Percentiles rank a stretch among this genome's conserved stretches.
phyloP scores from a whole-genome alignment of 2,113 vertebrate genomes.

The human region DNA sequence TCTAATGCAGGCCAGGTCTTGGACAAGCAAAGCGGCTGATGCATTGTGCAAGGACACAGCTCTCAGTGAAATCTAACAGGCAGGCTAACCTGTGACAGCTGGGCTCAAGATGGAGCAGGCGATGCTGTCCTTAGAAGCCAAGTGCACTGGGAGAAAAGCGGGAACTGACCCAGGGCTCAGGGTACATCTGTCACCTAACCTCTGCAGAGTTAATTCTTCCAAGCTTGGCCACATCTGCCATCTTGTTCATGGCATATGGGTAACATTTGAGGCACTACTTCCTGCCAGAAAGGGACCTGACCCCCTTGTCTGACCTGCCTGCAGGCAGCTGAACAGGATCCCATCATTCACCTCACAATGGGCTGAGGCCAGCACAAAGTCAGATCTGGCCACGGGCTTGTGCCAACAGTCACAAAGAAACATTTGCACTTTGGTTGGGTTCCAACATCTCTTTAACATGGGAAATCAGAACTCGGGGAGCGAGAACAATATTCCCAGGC shows the following conservation, averaged over 20 bases:
- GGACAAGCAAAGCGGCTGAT: fast-evolving
- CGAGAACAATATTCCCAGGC: not conserved
- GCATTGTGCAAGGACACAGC: fast-evolving
- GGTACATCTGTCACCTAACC: not conserved
- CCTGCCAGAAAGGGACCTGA: not conserved
- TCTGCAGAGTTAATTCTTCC: not conserved
- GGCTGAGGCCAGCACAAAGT: not conserved
- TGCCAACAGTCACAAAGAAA: not conserved
- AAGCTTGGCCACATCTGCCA: not conserved
- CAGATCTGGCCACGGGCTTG: not conserved
- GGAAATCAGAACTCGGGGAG: not conserved
- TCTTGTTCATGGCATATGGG: not conserved
- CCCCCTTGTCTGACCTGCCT: not conserved
- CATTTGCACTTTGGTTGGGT: not conserved
- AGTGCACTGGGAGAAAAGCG: fast-evolving
- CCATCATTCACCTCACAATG: fast-evolving
- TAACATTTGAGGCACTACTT: not conserved
- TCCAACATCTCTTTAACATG: not conserved
- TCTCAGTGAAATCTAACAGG: not conserved
- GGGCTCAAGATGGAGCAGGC: not conserved
- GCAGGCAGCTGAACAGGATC: not conserved
- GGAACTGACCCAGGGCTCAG: not conserved
- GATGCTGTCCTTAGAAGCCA: not conserved
- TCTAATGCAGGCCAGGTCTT: not conserved
- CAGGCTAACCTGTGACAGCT: not conserved